Percentiles rank a stretch among this genome's conserved stretches.
Evolutionary conservation across 2,797 vertebrate species (phyloP).

Genomic region (Platalea minor): DNA sequence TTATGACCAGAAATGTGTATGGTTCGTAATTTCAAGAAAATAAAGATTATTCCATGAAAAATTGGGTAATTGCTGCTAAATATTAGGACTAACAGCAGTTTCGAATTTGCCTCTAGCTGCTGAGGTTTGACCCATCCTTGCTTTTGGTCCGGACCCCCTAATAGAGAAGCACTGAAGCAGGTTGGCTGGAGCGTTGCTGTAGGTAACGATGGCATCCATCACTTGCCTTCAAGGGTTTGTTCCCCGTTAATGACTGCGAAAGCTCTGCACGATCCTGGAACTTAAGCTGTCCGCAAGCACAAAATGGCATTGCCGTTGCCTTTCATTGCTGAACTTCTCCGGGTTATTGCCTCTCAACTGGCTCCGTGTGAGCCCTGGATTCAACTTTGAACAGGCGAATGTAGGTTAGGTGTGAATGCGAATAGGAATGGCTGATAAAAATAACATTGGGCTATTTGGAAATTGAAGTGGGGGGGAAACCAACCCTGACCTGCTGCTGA

Average conservation of each 20-base stretch:
- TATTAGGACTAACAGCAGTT: neutral
- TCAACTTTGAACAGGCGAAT: neutral
- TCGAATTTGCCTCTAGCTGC: neutral
- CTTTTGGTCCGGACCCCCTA: neutral
- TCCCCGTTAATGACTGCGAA: neutral
- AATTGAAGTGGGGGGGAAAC: neutral
- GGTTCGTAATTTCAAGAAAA: neutral
- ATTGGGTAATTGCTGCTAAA: neutral
- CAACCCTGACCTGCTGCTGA: neutral
- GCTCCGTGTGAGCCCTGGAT: neutral
- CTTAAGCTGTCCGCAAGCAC: neutral
- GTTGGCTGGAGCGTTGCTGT: neutral
- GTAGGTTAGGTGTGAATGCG: constrained; percentile 21
- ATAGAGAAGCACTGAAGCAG: neutral
- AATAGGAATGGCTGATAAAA: neutral
- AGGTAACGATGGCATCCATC: neutral
- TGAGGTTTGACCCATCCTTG: neutral
- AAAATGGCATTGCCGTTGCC: neutral
- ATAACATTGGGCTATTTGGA: neutral
- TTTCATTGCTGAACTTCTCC: neutral
- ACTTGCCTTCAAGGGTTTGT: neutral
- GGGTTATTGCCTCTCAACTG: neutral
- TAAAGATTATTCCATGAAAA: neutral
- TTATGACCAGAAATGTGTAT: neutral
- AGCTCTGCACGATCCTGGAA: neutral